phyloP scores from a whole-genome alignment of 2,797 vertebrate genomes.

The Pagetopsis macropterus region DNA sequence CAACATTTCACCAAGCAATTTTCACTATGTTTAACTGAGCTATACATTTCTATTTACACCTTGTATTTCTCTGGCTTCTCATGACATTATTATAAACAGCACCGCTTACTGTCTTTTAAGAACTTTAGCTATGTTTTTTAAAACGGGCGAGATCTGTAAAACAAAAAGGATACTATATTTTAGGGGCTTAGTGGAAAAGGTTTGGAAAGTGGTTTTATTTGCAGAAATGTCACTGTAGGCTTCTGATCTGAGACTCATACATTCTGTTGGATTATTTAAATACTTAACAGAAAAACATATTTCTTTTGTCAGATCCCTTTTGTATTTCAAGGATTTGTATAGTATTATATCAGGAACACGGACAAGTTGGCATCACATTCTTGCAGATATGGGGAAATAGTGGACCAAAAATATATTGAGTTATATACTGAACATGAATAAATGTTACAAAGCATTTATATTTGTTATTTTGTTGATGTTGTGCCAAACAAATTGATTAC shows the following conservation, averaged over 20 bases:
- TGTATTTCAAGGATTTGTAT: background rate
- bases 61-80: constrained; percentile 15
- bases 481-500: background rate
- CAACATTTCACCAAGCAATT: background rate
- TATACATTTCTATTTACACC: background rate
- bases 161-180: background rate
- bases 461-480: background rate
- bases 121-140: constrained; percentile 5
- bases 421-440: constrained; percentile 8
- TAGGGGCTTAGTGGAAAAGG: background rate
- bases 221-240: background rate
- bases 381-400: background rate
- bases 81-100: constrained; percentile 4
- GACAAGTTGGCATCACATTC: background rate
- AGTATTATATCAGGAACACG: background rate
- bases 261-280: constrained; percentile 19
- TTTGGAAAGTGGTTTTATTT: constrained; percentile 23
- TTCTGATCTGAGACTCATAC: background rate
- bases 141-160: background rate
- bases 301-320: background rate
- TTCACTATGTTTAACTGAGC: background rate
- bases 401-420: background rate
- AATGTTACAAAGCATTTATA: background rate
- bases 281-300: background rate
- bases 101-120: constrained; percentile 5